These are phyloP conservation scores for Trichonephila inaurata DNA, from an alignment of 1,140 invertebrate species.

Conservation along the genomic window DNA sequence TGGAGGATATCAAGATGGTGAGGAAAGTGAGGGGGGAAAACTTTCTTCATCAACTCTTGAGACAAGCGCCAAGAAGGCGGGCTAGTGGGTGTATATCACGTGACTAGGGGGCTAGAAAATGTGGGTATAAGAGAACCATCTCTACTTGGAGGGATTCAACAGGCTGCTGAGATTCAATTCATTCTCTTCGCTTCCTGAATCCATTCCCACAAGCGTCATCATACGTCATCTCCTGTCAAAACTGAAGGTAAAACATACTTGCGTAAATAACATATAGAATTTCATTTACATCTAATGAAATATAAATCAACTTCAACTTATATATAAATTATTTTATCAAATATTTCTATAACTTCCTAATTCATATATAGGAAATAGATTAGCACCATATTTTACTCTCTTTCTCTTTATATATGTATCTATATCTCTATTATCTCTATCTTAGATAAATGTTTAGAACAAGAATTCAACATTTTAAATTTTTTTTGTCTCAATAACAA, in stretches of 20 bases:
- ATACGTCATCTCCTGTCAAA: background rate
- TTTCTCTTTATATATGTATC: too few species aligned
- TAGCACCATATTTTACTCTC: too few species aligned
- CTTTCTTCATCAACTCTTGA: conserved; percentile 25
- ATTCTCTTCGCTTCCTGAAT: background rate
- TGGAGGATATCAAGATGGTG: background rate
- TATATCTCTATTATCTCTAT: too few species aligned
- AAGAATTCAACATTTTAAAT: too few species aligned
- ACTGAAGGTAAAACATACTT: background rate
- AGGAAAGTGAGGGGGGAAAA: background rate
- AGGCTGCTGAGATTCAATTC: background rate
- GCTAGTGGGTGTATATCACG: background rate
- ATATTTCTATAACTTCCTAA: too few species aligned
- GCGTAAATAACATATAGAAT: too few species aligned
- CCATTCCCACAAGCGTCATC: background rate
- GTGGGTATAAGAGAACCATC: background rate
- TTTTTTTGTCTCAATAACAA: too few species aligned
- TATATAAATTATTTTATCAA: too few species aligned
- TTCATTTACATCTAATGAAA: too few species aligned
- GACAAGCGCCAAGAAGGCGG: background rate
- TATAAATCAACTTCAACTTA: too few species aligned
- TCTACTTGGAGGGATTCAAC: background rate
- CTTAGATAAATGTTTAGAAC: too few species aligned
- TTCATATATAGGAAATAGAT: too few species aligned
- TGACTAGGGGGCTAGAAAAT: background rate